Percentiles rank a stretch among this genome's conserved stretches.
Conservation (phyloP, 1,140 invertebrate genomes). For the Proales similis region DNA sequence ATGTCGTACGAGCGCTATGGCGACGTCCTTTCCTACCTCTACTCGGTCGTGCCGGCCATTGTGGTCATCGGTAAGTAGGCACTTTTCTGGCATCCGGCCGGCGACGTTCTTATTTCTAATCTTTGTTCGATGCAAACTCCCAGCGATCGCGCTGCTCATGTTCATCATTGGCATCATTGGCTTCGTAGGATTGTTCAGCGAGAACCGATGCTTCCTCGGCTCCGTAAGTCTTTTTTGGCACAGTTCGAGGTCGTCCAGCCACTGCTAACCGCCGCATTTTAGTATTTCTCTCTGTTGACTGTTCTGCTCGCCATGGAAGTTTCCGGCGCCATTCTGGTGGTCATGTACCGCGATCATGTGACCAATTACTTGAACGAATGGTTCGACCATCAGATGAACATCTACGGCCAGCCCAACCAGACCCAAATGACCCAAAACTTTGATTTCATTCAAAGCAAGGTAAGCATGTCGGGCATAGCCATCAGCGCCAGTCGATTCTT, state of each 20-base stretch:
- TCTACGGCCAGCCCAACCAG: slow-evolving; percentile 19
- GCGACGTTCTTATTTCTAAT: no score
- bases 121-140: no score
- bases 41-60: slow-evolving; percentile 22
- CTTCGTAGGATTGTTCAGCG: slow-evolving; percentile 23
- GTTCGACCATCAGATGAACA: slow-evolving; percentile 1
- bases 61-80: no score
- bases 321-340: neutral
- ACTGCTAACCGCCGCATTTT: no score
- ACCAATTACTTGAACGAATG: slow-evolving; percentile 5
- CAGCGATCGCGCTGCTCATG: slow-evolving; percentile 17
- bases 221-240: no score
- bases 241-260: no score
- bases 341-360: slow-evolving; percentile 14
- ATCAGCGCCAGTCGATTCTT: no score
- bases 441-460: slow-evolving; percentile 24
- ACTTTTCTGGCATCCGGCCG: no score
- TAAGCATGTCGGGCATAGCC: no score
- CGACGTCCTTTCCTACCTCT: slow-evolving; percentile 23
- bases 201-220: slow-evolving; percentile 20
- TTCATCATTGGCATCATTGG: slow-evolving; percentile 15
- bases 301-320: slow-evolving; percentile 1
- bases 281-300: slow-evolving; percentile 5
- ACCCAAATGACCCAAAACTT: slow-evolving; percentile 25
- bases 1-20: slow-evolving; percentile 18